Evolutionary conservation across 2,797 vertebrate species (phyloP).

Genomic region (Muscicapa striata): DNA sequence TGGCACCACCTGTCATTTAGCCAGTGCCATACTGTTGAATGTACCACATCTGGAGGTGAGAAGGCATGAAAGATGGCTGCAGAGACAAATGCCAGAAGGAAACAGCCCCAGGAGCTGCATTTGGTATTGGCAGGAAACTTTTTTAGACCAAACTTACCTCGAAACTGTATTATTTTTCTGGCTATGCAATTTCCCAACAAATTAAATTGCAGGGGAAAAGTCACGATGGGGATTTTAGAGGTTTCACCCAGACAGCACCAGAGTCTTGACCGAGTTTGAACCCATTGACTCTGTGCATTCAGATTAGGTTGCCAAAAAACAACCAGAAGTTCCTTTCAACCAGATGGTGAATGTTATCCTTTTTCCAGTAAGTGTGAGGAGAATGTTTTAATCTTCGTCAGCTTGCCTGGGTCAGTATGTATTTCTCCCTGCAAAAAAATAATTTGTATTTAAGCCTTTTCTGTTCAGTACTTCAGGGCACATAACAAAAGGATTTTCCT

Average conservation of each 20-base stretch:
- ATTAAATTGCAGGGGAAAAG: background rate
- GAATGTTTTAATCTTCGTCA: background rate
- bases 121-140: background rate
- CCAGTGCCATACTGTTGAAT: background rate
- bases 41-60: background rate
- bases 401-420: background rate
- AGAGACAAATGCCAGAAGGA: background rate
- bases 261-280: background rate
- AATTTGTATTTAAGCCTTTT: background rate
- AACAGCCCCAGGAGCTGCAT: background rate
- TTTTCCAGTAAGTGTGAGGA: background rate
- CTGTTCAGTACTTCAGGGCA: background rate
- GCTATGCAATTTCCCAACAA: background rate
- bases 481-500: background rate
- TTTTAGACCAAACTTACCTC: background rate
- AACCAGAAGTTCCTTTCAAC: background rate
- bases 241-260: background rate
- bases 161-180: background rate
- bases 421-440: background rate
- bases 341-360: background rate
- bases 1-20: background rate
- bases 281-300: background rate
- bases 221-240: background rate
- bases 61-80: background rate
- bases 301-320: background rate